Base-by-base conservation (phyloP, 2,888 invertebrate genomes). In the Cerceris rybyensis region DNA sequence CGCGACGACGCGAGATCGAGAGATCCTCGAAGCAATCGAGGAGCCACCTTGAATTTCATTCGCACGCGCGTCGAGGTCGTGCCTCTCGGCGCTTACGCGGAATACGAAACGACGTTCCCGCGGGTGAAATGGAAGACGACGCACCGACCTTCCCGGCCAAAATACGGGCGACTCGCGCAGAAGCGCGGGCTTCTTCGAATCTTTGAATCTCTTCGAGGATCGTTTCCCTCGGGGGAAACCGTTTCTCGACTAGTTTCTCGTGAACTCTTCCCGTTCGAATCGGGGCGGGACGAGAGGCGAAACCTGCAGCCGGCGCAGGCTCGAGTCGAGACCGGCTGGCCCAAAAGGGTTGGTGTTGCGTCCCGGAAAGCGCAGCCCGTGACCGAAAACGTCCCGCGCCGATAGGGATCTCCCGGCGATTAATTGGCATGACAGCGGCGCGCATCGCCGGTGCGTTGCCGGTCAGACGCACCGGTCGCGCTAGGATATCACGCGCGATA, bases 371-470 rank as follows among this genome's bases (percentile, higher is more conserved):
- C 75, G 81, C 76, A 79, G 77, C 70, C 82, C 85, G 85, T 83
- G 86, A 82, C 85, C 82, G 82, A 80, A 84, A 83, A 82, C 86
- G 80, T 81, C 86, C 82, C 84, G 82, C 78, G 74, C 57, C 76
- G 84, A 86, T 82, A 81, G 72, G n/a, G 82, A 86, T 84, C 86
- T 78, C 77, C 76, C 89, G 88, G 89, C 90, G 89, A 91, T 91
- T 91, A 91, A 91, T 91, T 91, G 91, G 91, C 90, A 91, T 89
- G 90, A 91, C 90, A 90, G 90, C 89, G 89, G 90, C 90, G 87
- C 88, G 72, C 80, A 76, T 82, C 86, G 87, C 86, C 85, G 80
- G 74, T 79, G 71, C 79, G 80, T 78, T 75, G 78, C 66, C 78
- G 73, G 78, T 66, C 72, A 71, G 28, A 28, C 60, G 71, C 75